phyloP scores from a whole-genome alignment of 2,113 vertebrate genomes.

The Empidonax traillii region DNA sequence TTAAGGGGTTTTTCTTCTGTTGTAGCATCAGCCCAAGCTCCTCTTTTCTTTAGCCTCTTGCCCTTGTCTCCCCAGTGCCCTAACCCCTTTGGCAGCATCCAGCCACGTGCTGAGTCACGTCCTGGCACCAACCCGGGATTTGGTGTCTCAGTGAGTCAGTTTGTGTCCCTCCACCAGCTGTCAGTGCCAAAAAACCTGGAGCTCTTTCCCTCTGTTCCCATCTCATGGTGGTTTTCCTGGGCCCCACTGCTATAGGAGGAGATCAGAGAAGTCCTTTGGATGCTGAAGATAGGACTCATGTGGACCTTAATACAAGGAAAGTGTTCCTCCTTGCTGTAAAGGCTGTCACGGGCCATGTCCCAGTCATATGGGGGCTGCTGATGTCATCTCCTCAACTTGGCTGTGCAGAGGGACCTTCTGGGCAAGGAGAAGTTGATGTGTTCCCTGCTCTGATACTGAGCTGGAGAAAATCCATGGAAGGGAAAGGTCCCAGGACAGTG shows the following conservation, averaged over 20 bases:
- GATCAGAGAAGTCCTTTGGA: background rate
- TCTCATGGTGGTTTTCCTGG: background rate
- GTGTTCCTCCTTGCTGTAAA: background rate
- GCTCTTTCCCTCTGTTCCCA: background rate
- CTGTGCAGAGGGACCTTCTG: background rate
- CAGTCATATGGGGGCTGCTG: background rate
- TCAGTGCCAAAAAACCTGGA: background rate
- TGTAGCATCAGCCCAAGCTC: background rate
- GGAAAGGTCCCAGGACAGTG: background rate
- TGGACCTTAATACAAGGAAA: background rate
- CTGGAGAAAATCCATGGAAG: background rate
- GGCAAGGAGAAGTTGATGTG: background rate
- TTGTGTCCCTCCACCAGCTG: accelerated
- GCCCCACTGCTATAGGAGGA: background rate
- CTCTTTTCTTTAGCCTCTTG: background rate
- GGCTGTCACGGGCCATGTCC: background rate
- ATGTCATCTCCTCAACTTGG: background rate
- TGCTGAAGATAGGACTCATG: background rate
- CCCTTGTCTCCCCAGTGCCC: background rate
- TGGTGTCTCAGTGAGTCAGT: accelerated
- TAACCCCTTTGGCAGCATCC: background rate
- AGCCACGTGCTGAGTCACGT: background rate
- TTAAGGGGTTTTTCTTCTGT: background rate
- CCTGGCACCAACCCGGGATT: accelerated
- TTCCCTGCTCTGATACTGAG: background rate